Evolutionary conservation across 1,140 invertebrate species (phyloP).

Genomic region (Dufourea novaeangliae): DNA sequence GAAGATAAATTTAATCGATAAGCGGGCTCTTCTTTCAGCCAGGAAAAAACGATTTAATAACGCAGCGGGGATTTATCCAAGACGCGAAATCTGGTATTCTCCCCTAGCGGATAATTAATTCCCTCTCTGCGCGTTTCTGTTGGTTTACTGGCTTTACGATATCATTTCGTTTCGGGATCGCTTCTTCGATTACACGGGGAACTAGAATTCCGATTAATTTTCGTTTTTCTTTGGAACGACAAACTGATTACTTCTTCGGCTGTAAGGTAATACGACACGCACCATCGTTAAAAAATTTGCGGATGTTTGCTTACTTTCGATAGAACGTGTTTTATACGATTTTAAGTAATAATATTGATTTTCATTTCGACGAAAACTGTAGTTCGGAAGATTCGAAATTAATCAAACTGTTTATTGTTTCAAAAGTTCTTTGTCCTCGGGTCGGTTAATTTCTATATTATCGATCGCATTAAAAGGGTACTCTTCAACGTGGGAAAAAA

Average conservation of each 20-base stretch:
- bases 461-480: too few species aligned
- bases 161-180: neutral
- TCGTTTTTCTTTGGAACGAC: neutral
- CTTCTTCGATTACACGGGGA: neutral
- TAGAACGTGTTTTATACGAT: too few species aligned
- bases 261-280: neutral
- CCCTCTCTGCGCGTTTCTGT: neutral
- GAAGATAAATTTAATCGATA: slow-evolving; percentile 49
- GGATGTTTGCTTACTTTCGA: too few species aligned
- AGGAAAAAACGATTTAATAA: slow-evolving; percentile 41
- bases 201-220: neutral
- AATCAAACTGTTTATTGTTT: too few species aligned
- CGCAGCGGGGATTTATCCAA: slow-evolving; percentile 14
- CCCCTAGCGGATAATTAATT: slow-evolving; percentile 16
- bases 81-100: slow-evolving; percentile 29
- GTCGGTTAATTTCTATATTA: too few species aligned
- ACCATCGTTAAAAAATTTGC: too few species aligned
- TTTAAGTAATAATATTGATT: too few species aligned
- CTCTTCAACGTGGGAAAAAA: too few species aligned
- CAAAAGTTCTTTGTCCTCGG: too few species aligned
- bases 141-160: neutral
- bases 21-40: slow-evolving; percentile 13
- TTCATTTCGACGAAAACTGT: too few species aligned
- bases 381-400: too few species aligned
- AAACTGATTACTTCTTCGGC: neutral